Base-by-base conservation (phyloP, 92 coral and sea anemone species). In the Montipora capitata region DNA sequence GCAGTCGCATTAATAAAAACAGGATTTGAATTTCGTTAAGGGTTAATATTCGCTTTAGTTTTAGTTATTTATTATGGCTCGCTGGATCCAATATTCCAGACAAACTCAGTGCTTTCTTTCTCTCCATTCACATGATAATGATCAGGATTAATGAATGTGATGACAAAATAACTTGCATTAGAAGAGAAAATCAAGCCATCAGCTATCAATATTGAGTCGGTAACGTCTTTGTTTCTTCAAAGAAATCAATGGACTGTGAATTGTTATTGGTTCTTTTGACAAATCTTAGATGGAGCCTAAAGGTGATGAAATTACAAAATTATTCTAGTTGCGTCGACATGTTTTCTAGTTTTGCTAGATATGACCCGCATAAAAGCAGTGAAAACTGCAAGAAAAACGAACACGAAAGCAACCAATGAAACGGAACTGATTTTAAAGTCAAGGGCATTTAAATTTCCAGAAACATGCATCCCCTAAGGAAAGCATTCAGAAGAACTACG, bases 391-490 rank as follows among this genome's bases (percentile, higher is more conserved):
- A 1, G 35, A 27, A 27, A 27, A 27, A 27, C 35, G 35, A 27
- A 27, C 35, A 27, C 35, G 35, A 27, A 27, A 27, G 35, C 35
- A 27, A 27, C 35, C 77, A 68, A 52, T 68, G 85, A 68, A 67
- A 81, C 67, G 10, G 49, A 40, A 52, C 63, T 68, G 74, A 42
- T 79, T 64, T 79, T 48, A 0, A 44, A 15, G 74, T 1, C 3
- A 66, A 79, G 63, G 58, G 38, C 16, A 68, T 80, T 80, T 49
- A 68, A 51, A 52, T 40, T 9, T 12, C 4, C 51, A 11, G 85
- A 64, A 39, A 44, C 66, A 44, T 68, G 85, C 76, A 68, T 80
- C 85, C 68, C 85, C 77, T 7, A 17, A 52, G 85, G 68, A 51
- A 81, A 64, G 13, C 9, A 69, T 18, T 12, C 6, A 66, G 40